A percentile compares a stretch with the other conserved stretches of the same genome.
Conservation (phyloP, 2,797 vertebrate species). For the Helostoma temminkii region DNA sequence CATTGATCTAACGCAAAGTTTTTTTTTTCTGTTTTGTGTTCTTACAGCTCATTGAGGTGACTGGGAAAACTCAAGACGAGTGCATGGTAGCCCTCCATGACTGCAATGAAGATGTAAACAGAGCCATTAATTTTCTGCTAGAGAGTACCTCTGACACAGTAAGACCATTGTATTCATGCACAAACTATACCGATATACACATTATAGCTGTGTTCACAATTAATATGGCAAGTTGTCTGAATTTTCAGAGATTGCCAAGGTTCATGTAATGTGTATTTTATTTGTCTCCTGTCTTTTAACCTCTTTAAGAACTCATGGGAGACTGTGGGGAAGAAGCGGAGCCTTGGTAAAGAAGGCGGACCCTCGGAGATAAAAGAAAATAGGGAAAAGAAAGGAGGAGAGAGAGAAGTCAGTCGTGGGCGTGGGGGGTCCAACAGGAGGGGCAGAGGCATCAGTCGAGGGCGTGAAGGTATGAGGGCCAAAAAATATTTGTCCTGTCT, state of each 20-base stretch:
- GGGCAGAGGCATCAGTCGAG: slow-evolving; percentile 89
- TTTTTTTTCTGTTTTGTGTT: slow-evolving; percentile 14
- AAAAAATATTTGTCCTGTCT: background rate
- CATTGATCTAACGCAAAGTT: background rate
- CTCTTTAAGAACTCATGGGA: slow-evolving; percentile 93
- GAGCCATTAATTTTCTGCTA: slow-evolving; percentile 96
- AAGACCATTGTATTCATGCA: slow-evolving; percentile 21
- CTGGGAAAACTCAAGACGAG: slow-evolving; percentile 96
- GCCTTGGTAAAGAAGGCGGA: slow-evolving; percentile 90
- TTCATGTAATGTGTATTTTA: background rate
- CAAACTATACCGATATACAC: background rate
- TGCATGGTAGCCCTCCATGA: slow-evolving; percentile 97
- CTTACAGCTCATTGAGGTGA: slow-evolving; percentile 95
- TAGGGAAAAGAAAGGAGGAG: slow-evolving; percentile 89
- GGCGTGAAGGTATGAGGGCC: slow-evolving; percentile 87
- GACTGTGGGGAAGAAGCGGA: slow-evolving; percentile 96
- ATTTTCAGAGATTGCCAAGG: background rate
- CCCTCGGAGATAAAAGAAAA: slow-evolving; percentile 87
- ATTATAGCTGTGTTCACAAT: background rate
- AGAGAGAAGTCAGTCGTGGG: slow-evolving; percentile 89
- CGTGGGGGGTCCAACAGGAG: slow-evolving; percentile 89
- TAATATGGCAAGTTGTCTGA: background rate
- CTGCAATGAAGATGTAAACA: slow-evolving; percentile 97
- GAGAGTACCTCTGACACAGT: slow-evolving; percentile 95
- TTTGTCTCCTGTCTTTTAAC: background rate